A percentile compares a stretch with the other conserved stretches of the same genome.
phyloP scores from a whole-genome alignment of 30 jellyfish, hydroid and myxozoan species.

The Aurelia coerulea region DNA sequence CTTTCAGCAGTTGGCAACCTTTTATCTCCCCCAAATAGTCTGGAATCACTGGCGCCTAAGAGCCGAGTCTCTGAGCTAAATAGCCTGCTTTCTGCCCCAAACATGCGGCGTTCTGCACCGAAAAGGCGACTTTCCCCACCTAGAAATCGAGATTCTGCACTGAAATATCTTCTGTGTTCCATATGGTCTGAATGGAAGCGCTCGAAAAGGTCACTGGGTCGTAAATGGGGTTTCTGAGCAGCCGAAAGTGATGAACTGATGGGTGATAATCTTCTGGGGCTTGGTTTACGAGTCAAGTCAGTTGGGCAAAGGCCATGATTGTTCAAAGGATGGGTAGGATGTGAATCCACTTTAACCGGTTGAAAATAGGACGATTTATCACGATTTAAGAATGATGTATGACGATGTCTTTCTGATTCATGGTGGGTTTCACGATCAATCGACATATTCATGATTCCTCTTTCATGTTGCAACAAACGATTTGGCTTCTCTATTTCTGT shows the following conservation, averaged over 20 bases:
- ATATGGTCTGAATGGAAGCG: constrained; percentile 54
- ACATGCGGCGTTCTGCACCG: constrained; percentile 64
- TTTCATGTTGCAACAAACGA: constrained; percentile 47
- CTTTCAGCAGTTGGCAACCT: constrained; percentile 38
- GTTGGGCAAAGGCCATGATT: constrained; percentile 43
- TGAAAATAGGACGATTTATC: constrained; percentile 67
- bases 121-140: constrained; percentile 49
- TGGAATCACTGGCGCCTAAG: constrained; percentile 41
- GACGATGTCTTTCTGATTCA: constrained; percentile 71
- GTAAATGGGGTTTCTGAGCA: constrained; percentile 52
- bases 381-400: constrained; percentile 59
- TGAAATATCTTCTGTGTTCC: constrained; percentile 56
- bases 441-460: constrained; percentile 55
- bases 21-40: constrained; percentile 57
- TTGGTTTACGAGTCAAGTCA: constrained; percentile 55
- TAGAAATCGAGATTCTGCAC: constrained; percentile 29
- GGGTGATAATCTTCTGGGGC: constrained; percentile 71
- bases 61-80: constrained; percentile 49
- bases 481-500: constrained; percentile 47
- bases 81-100: too few relatives aligned
- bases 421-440: constrained; percentile 64
- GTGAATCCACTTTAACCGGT: constrained; percentile 59
- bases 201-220: constrained; percentile 50
- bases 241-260: constrained; percentile 34
- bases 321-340: constrained; percentile 23